phyloP scores from a whole-genome alignment of 35 echinoderm and acorn worm genomes.

The Stichopus chloronotus region DNA sequence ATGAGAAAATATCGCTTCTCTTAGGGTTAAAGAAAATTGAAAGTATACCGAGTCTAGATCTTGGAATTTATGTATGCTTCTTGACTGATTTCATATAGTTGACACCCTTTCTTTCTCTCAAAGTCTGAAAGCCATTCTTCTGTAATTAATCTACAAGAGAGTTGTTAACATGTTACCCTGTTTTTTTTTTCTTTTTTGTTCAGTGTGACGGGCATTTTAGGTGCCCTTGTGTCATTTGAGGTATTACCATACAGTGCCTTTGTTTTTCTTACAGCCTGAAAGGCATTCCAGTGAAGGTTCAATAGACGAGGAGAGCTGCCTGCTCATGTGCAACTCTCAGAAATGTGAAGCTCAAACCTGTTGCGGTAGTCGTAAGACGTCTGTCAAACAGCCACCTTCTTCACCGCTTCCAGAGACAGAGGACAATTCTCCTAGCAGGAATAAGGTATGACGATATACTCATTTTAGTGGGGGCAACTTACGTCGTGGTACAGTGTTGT shows the following conservation, averaged over 20 bases:
- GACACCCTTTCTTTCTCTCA: too few species aligned
- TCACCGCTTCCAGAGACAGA: background rate
- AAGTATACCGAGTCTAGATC: too few species aligned
- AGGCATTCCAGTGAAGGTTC: conserved; percentile 37
- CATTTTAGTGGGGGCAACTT: background rate
- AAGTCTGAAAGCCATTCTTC: too few species aligned
- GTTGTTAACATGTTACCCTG: too few species aligned
- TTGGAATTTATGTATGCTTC: too few species aligned
- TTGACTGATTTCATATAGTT: too few species aligned
- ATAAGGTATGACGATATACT: background rate
- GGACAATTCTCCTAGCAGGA: background rate
- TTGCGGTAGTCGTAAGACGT: conserved; percentile 17
- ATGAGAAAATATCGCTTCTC: too few species aligned
- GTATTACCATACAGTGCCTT: background rate
- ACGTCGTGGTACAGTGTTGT: background rate
- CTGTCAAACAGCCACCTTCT: background rate
- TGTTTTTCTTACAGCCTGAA: background rate
- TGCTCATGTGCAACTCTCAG: conserved; percentile 32
- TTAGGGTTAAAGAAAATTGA: too few species aligned
- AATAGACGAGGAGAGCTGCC: conserved; percentile 33
- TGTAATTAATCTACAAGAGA: too few species aligned
- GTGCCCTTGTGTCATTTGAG: background rate
- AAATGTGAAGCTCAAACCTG: conserved; percentile 42
- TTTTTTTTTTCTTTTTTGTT: too few species aligned
- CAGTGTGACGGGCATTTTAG: too few species aligned